These are phyloP conservation scores for Pungitius pungitius DNA, from an alignment of 2,113 vertebrate genomes.

Conservation along the genomic window DNA sequence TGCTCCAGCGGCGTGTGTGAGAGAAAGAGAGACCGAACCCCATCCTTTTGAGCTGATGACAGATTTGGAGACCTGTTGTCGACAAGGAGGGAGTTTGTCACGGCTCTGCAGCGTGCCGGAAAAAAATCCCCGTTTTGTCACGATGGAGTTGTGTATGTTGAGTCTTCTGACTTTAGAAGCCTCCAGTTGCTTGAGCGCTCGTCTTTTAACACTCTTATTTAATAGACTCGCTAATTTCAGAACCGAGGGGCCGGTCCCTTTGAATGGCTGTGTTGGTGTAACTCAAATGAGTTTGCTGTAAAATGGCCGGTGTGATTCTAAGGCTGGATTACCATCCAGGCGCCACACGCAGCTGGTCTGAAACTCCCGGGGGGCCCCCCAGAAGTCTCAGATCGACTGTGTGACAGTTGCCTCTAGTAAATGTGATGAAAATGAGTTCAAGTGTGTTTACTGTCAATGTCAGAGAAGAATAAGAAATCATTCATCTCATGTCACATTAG, in stretches of 20 bases:
- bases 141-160: conserved; percentile 4
- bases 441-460: background rate
- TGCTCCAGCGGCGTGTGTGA: conserved; percentile 7
- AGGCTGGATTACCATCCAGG: background rate
- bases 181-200: conserved; percentile 8
- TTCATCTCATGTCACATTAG: background rate
- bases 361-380: background rate
- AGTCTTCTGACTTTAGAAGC: background rate
- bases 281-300: background rate
- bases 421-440: background rate
- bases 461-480: background rate
- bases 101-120: conserved; percentile 35
- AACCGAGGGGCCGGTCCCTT: conserved; percentile 74
- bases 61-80: conserved; percentile 52
- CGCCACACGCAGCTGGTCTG: background rate
- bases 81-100: conserved; percentile 29
- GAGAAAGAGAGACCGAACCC: conserved; percentile 7
- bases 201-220: conserved; percentile 28
- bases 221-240: conserved; percentile 61
- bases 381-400: background rate
- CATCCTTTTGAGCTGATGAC: conserved; percentile 59
- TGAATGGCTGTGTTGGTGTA: background rate
- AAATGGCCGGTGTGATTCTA: background rate
- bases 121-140: conserved; percentile 25
- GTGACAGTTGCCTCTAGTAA: background rate